Evolutionary conservation across 2,113 vertebrate genomes (phyloP).

Genomic region (Fregata magnificens): DNA sequence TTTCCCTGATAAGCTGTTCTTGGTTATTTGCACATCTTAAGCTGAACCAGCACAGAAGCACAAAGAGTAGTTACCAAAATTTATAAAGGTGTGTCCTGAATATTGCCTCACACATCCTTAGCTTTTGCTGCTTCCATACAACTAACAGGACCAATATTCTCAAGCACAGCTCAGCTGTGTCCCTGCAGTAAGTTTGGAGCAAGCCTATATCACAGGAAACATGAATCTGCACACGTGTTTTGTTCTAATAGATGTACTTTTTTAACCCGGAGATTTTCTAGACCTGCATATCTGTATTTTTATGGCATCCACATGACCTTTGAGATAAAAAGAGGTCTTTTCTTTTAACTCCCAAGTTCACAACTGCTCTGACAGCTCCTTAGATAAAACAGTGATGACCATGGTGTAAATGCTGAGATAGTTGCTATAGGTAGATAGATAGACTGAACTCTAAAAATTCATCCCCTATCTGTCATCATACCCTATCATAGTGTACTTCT

Average conservation of each 20-base stretch:
- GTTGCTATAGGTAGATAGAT: background rate
- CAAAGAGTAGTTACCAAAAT: background rate
- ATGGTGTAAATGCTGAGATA: background rate
- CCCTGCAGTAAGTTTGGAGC: background rate
- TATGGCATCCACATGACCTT: slow-evolving; percentile 28
- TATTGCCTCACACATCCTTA: background rate
- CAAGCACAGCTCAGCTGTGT: background rate
- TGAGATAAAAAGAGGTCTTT: slow-evolving; percentile 39
- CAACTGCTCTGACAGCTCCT: slow-evolving; percentile 53
- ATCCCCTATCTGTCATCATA: background rate
- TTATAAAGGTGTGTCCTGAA: background rate
- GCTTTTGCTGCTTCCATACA: background rate
- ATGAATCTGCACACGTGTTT: background rate
- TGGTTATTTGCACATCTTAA: background rate
- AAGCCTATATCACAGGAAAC: background rate
- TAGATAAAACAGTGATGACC: slow-evolving; percentile 31
- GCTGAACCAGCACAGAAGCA: background rate
- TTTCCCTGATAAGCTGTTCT: background rate
- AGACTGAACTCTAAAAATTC: slow-evolving; percentile 50
- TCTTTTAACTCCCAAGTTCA: slow-evolving; percentile 47
- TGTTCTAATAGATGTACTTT: slow-evolving; percentile 32
- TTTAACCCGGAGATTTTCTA: slow-evolving; percentile 7
- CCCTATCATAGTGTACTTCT: background rate
- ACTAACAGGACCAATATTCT: background rate
- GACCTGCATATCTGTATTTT: slow-evolving; percentile 7